Evolutionary conservation across 37 sponge, comb jelly and placozoan species (phyloP), one percentile per base, ranked within the genome.

Genomic region (Haliclona indistincta): DNA sequence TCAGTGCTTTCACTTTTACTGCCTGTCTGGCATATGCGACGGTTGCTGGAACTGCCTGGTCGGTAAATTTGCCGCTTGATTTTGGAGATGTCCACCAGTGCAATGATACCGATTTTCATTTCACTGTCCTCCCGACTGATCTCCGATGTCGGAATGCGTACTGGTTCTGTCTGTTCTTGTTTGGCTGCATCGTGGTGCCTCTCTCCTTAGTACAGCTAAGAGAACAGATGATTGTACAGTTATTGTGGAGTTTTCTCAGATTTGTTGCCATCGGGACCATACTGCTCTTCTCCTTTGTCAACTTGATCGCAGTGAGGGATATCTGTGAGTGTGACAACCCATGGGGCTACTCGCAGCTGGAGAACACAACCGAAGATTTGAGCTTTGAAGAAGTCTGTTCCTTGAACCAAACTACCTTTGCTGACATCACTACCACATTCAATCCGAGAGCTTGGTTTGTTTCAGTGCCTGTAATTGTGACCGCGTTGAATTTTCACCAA

Each of bases 381-480:
- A 20, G 11, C 44, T 68, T 26, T 2, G 34, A 15, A 23, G 19
- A 2, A 22, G 73, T 71, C 20, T 64, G 70, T 63, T 82, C 84
- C n/a, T 1, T 44, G 37, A 4, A 32, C 2, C 39, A 76, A 3
- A 63, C 23, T 40, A 63, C 60, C 2, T 28, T 51, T 11, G 43
- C 68, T 39, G n/a, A n/a, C n/a, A n/a, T n/a, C n/a, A n/a, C n/a
- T n/a, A n/a, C n/a, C n/a, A n/a, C 55, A 15, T 94, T 90, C 58
- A 78, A 87, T 56, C 20, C 67, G 11, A 54, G 75, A 20, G 79
- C 75, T 25, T 95, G 93, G 96, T 8, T 95, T 30, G 43, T 64
- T 17, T 67, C 85, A 32, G 77, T 95, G 4, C 96, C 96, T 0
- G 84, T 95, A 38, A 82, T 85, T 32, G 76, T 85, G 41, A 93